These are phyloP conservation scores for Andinoacara biseriatus DNA, from an alignment of 2,113 vertebrate species.

Conservation along the genomic window DNA sequence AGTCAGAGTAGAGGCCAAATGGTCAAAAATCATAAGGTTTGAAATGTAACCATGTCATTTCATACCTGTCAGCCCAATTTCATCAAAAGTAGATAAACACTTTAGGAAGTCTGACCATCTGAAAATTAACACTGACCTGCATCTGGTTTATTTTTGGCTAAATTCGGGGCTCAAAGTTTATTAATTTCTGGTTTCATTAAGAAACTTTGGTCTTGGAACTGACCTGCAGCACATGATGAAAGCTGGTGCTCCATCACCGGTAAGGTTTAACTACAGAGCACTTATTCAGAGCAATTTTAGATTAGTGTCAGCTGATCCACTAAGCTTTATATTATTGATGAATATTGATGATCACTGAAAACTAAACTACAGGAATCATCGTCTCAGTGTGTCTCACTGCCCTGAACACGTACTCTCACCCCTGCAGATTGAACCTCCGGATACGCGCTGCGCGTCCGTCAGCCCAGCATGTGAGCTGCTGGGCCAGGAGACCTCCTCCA, in stretches of 20 bases:
- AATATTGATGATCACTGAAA: neutral
- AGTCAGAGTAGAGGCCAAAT: too few relatives aligned
- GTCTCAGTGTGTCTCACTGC: accelerated
- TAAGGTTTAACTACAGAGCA: neutral
- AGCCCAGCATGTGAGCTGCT: neutral
- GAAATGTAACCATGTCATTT: too few relatives aligned
- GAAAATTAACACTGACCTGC: too few relatives aligned
- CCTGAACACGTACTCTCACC: neutral
- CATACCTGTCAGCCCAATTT: too few relatives aligned
- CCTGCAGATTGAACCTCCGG: neutral
- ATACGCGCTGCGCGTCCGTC: too few relatives aligned
- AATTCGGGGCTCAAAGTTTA: neutral
- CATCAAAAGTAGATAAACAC: too few relatives aligned
- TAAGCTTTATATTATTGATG: neutral
- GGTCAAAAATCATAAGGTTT: too few relatives aligned
- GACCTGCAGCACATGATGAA: neutral
- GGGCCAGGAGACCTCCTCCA: slow-evolving; percentile 29
- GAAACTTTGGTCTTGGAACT: neutral
- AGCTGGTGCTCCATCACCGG: too few relatives aligned
- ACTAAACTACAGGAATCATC: neutral
- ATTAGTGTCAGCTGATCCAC: neutral
- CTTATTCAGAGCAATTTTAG: neutral
- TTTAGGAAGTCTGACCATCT: too few relatives aligned
- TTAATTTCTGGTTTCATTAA: neutral
- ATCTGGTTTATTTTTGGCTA: neutral